Evolutionary conservation across 2,113 vertebrate genomes (phyloP).

Genomic region (Sebastes fasciatus): DNA sequence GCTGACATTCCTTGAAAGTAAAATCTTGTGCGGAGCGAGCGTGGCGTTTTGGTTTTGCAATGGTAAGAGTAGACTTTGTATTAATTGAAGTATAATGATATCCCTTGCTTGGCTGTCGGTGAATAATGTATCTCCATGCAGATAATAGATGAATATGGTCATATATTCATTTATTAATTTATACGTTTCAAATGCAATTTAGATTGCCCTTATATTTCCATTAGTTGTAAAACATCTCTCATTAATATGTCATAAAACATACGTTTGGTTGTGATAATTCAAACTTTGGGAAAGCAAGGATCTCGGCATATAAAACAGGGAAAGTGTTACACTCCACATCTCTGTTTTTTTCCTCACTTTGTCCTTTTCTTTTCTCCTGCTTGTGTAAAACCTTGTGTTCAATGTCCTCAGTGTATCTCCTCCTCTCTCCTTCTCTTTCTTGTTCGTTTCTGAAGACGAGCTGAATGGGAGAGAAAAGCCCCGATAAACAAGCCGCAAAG

Average conservation of each 20-base stretch:
- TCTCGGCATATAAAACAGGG: not conserved
- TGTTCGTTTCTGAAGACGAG: constrained; percentile 26
- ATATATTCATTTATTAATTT: constrained; percentile 83
- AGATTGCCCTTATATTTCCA: constrained; percentile 45
- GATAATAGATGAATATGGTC: constrained; percentile 78
- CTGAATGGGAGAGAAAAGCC: not conserved
- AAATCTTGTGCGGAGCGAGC: constrained; percentile 64
- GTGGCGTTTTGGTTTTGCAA: constrained; percentile 72
- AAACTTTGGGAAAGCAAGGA: not conserved
- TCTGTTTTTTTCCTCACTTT: not conserved
- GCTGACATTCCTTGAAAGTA: constrained; percentile 81
- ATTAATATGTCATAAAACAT: not conserved
- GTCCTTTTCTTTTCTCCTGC: not conserved
- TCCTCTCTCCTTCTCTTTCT: not conserved
- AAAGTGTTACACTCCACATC: not conserved
- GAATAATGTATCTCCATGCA: constrained; percentile 81
- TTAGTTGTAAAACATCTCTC: constrained; percentile 3
- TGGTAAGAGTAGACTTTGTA: constrained; percentile 76
- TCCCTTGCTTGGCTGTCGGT: constrained; percentile 62
- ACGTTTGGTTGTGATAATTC: constrained; percentile 7
- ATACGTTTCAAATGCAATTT: constrained; percentile 68
- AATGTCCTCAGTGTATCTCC: not conserved
- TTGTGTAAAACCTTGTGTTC: not conserved
- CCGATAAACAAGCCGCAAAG: constrained; percentile 5
- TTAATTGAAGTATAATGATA: constrained; percentile 85